These are phyloP conservation scores for Lagorchestes hirsutus DNA, from an alignment of 2,797 vertebrate species.

Conservation along the genomic window DNA sequence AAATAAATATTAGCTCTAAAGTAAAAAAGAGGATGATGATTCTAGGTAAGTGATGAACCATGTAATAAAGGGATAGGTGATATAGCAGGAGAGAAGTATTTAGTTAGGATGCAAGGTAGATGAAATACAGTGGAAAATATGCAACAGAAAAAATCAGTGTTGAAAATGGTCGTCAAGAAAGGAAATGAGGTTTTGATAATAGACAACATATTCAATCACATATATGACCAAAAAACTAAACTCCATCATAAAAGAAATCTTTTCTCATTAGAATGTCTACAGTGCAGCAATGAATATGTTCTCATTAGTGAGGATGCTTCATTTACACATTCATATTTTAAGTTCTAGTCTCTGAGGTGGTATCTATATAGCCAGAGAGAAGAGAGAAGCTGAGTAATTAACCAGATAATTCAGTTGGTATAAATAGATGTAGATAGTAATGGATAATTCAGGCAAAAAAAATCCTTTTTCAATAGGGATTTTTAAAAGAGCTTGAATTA, in stretches of 20 bases:
- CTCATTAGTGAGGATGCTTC: slow-evolving; percentile 4
- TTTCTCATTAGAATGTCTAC: slow-evolving; percentile 8
- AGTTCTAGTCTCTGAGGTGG: slow-evolving; percentile 4
- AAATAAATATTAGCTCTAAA: slow-evolving; percentile 10
- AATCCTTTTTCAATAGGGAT: slow-evolving; percentile 17
- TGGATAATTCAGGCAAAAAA: not conserved
- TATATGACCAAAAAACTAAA: not conserved
- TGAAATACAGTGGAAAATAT: not conserved
- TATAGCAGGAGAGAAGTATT: not conserved
- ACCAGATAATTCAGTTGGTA: not conserved
- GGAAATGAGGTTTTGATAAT: slow-evolving; percentile 42
- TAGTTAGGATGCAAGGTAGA: not conserved
- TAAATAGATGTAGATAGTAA: too few relatives aligned
- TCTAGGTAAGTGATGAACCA: not conserved
- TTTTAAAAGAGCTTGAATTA: not conserved
- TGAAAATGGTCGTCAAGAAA: not conserved
- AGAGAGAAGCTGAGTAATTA: slow-evolving; percentile 6
- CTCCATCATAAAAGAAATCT: slow-evolving; percentile 11
- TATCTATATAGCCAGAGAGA: not conserved
- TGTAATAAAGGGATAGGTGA: slow-evolving; percentile 8
- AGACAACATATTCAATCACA: not conserved
- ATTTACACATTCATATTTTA: slow-evolving; percentile 29
- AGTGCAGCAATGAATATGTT: not conserved
- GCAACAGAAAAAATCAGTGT: slow-evolving; percentile 5
- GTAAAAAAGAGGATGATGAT: not conserved